Percentiles rank a stretch among this genome's conserved stretches.
Conservation (phyloP, 92 coral and sea anemone genomes). For the Chrysogorgia sp. region DNA sequence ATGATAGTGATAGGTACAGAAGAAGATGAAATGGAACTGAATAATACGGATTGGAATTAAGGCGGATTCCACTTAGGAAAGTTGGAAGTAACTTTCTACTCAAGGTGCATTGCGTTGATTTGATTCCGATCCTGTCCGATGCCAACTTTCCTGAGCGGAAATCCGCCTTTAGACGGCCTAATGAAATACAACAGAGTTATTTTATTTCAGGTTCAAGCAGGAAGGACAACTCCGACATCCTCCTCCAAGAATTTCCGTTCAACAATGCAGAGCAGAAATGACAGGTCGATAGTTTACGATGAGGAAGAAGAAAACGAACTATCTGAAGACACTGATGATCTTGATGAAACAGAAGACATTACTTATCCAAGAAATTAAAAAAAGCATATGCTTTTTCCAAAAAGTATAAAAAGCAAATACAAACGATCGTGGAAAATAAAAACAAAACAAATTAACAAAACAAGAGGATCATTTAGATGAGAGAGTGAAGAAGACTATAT, state of each 20-base stretch:
- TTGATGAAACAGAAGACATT: constrained; percentile 18
- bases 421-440: background rate
- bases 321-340: constrained; percentile 30
- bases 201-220: background rate
- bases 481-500: too few relatives aligned
- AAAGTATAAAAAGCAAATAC: background rate
- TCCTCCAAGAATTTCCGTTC: constrained; percentile 13
- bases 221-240: background rate
- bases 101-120: too few relatives aligned
- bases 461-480: too few relatives aligned
- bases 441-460: background rate
- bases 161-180: too few relatives aligned
- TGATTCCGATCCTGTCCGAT: too few relatives aligned
- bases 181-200: background rate
- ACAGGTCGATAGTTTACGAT: constrained; percentile 25
- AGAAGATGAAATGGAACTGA: too few relatives aligned
- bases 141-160: too few relatives aligned
- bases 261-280: constrained; percentile 15
- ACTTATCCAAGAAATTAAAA: constrained; percentile 15
- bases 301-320: constrained; percentile 28
- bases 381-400: background rate
- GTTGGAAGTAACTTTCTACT: too few relatives aligned
- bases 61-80: too few relatives aligned
- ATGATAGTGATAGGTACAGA: too few relatives aligned
- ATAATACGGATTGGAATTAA: too few relatives aligned